A percentile compares a stretch with the other conserved stretches of the same genome.
Evolutionary conservation across 2,113 vertebrate genomes (phyloP).

Genomic region (Rallus limicola): DNA sequence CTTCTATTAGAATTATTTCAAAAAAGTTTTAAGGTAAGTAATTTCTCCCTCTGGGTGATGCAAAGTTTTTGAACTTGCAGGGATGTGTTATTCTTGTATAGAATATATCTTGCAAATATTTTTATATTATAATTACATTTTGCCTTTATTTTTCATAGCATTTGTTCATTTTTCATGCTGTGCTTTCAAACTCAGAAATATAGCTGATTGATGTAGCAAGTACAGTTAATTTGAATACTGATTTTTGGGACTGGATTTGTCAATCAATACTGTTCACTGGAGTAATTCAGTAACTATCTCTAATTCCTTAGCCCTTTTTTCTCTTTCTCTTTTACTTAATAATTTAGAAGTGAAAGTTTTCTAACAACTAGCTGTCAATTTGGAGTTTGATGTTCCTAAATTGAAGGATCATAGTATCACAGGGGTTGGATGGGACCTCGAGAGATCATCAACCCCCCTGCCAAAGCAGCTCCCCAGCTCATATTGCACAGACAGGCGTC

Average conservation of each 20-base stretch:
- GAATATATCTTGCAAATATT: constrained; percentile 72
- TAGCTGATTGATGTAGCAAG: constrained; percentile 70
- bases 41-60: not conserved
- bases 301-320: constrained; percentile 30
- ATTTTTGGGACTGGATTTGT: constrained; percentile 70
- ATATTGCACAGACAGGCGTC: too few species aligned
- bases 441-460: too few species aligned
- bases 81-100: constrained; percentile 49
- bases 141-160: constrained; percentile 46
- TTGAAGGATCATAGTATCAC: not conserved
- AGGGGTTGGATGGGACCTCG: too few species aligned
- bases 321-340: not conserved
- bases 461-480: too few species aligned
- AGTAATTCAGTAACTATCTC: constrained; percentile 45
- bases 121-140: constrained; percentile 62
- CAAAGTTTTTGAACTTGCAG: not conserved
- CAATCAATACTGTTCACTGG: constrained; percentile 63
- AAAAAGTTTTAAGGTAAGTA: constrained; percentile 2
- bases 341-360: not conserved
- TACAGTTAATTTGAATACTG: constrained; percentile 68
- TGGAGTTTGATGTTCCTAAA: not conserved
- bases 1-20: not conserved
- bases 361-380: not conserved
- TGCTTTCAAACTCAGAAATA: constrained; percentile 61
- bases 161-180: constrained; percentile 58